Evolutionary conservation across 1,140 invertebrate genomes (phyloP), one percentile per base, ranked within the genome.

Genomic region (Camponotus pennsylvanicus): DNA sequence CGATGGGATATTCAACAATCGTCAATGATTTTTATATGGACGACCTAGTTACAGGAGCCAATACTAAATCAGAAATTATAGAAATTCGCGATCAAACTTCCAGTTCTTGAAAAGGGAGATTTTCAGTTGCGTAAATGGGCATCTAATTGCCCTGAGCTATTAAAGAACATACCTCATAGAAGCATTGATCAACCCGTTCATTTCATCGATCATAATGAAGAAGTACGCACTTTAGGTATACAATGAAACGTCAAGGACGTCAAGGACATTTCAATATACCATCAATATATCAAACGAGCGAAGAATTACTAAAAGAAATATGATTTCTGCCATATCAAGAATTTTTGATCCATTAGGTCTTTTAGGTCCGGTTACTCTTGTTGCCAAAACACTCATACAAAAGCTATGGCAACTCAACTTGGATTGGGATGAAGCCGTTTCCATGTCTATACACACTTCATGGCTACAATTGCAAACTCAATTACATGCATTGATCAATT

Each of bases 91-190:
- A 64, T 2, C 13, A 64, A 34, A 64, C 32, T 0, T 34, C 15
- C 0, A 34, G 7, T 3, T 11, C 34, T 64, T 0, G 61, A 15
- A 15, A 7, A 34, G 1, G 64, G 64, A n/a, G 64, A 37, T 0
- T 42, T 40, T n/a, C 2, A 9, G 8, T 8, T 67, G 1, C 3
- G 64, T 1, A 37, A 67, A 13, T 67, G 34, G 64, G 64, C 64
- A 1, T 67, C 64, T 8, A 67, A 67, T 0, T 3, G 0, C 4
- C 7, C 0, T 0, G 18, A n/a, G 0, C 1, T 21, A 15, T 3
- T 67, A 9, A 3, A 21, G 0, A 4, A 37, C 18, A 7, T 66
- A 3, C 18, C 63, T 18, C 6, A 37, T 37, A 11, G 13, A 6
- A 18, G 15, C 4, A 6, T 37, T 5, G 2, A 4, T 6, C 6